These are phyloP conservation scores for Podarcis lilfordi DNA, from an alignment of 2,797 vertebrate species.

Conservation along the genomic window DNA sequence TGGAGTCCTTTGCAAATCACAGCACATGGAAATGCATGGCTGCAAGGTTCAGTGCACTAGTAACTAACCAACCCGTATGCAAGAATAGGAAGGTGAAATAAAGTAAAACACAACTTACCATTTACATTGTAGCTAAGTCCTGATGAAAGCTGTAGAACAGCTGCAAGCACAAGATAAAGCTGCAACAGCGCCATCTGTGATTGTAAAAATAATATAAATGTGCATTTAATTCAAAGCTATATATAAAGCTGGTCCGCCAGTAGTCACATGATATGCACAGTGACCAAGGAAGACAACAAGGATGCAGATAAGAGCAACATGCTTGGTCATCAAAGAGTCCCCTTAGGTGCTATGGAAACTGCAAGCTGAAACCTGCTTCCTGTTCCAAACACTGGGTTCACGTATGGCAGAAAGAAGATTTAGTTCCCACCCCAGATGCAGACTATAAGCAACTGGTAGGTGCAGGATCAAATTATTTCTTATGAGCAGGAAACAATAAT, in stretches of 20 bases:
- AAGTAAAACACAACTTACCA: slow-evolving; percentile 47
- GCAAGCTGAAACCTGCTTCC: too few relatives aligned
- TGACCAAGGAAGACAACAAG: background rate
- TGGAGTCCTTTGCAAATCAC: background rate
- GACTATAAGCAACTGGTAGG: too few relatives aligned
- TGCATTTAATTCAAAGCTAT: background rate
- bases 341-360: too few relatives aligned
- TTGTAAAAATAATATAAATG: slow-evolving; percentile 31
- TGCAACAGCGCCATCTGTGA: slow-evolving; percentile 54
- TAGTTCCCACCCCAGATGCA: too few relatives aligned
- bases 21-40: background rate
- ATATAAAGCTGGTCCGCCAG: background rate
- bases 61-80: background rate
- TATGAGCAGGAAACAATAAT: too few relatives aligned
- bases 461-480: too few relatives aligned
- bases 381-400: too few relatives aligned
- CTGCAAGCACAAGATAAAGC: slow-evolving; percentile 24
- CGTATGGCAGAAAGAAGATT: too few relatives aligned
- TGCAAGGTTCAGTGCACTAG: background rate
- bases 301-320: too few relatives aligned
- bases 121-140: slow-evolving; percentile 28
- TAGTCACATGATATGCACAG: background rate
- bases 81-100: background rate
- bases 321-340: too few relatives aligned
- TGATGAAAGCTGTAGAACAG: slow-evolving; percentile 51